Percentiles rank a stretch among this genome's conserved stretches.
Conservation (phyloP, 37 sponge, comb jelly and placozoan species). For the Crambe crambe region DNA sequence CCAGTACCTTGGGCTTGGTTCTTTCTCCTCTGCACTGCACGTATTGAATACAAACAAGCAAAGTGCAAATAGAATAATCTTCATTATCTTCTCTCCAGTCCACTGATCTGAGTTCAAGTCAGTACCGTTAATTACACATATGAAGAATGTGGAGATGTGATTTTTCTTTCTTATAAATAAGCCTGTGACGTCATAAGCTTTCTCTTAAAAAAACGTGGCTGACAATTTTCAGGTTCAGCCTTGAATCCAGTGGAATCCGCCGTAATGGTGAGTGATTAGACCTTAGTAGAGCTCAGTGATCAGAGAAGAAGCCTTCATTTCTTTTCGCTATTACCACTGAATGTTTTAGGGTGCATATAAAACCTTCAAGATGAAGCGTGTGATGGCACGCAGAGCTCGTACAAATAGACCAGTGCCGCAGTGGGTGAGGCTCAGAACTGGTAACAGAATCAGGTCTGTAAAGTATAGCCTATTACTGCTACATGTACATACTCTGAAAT, state of each 20-base stretch:
- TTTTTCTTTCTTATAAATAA: not conserved
- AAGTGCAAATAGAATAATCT: not conserved
- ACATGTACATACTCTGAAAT: not conserved
- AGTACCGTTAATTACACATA: too few relatives aligned
- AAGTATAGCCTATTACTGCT: too few relatives aligned
- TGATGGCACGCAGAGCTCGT: conserved; percentile 81
- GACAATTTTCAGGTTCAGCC: not conserved
- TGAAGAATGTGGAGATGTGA: too few relatives aligned
- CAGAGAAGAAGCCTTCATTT: not conserved
- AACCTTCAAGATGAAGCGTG: conserved; percentile 84
- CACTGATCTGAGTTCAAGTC: not conserved
- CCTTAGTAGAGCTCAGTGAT: not conserved
- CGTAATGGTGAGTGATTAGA: not conserved
- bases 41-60: not conserved
- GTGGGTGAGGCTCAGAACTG: conserved; percentile 95
- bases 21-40: not conserved
- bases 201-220: not conserved
- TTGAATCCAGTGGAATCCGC: not conserved
- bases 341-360: conserved; percentile 86
- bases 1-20: too few relatives aligned
- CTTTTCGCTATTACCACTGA: not conserved
- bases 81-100: not conserved
- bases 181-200: not conserved
- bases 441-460: conserved; percentile 76
- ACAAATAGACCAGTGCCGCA: conserved; percentile 97